Conservation (phyloP, 2,888 invertebrate species). For the Geotrupes spiniger region DNA sequence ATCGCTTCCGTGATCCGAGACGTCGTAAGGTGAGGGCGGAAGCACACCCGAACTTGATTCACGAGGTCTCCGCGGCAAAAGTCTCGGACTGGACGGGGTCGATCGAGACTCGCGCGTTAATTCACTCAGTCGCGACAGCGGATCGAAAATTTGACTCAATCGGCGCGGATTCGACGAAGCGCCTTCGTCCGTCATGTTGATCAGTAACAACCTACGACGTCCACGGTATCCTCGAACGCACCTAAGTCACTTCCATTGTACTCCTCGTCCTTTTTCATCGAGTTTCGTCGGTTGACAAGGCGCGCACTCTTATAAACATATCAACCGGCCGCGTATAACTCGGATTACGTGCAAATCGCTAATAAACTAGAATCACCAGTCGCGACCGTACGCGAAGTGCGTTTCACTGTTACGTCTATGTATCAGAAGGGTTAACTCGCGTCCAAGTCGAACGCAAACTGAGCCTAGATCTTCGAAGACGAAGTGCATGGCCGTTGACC, state of each 20-base stretch:
- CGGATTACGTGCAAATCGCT: neutral
- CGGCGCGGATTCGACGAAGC: constrained; percentile 55
- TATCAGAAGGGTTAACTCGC: constrained; percentile 3
- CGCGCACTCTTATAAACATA: neutral
- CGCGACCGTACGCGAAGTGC: neutral
- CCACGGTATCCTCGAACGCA: constrained; percentile 22
- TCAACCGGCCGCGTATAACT: neutral
- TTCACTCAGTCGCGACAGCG: constrained; percentile 71
- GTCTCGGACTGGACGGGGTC: constrained; percentile 71
- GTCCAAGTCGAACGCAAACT: constrained; percentile 31
- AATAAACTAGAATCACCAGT: neutral
- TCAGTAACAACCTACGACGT: constrained; percentile 2
- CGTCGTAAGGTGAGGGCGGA: constrained; percentile 32
- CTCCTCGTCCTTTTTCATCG: constrained; percentile 1
- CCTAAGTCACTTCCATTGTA: constrained; percentile 22
- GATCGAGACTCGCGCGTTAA: constrained; percentile 54
- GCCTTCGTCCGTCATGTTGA: constrained; percentile 33
- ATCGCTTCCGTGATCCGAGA: constrained; percentile 41
- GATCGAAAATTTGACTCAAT: constrained; percentile 80
- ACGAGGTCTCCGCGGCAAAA: constrained; percentile 67
- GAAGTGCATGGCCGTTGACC: constrained; percentile 44
- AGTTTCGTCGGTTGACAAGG: neutral
- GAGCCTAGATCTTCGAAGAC: constrained; percentile 40
- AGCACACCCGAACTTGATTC: constrained; percentile 53
- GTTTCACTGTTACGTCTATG: constrained; percentile 5